Percentiles rank a stretch among this genome's conserved stretches.
phyloP scores from a whole-genome alignment of 30 jellyfish, hydroid and myxozoan genomes.

The Hydra vulgaris region DNA sequence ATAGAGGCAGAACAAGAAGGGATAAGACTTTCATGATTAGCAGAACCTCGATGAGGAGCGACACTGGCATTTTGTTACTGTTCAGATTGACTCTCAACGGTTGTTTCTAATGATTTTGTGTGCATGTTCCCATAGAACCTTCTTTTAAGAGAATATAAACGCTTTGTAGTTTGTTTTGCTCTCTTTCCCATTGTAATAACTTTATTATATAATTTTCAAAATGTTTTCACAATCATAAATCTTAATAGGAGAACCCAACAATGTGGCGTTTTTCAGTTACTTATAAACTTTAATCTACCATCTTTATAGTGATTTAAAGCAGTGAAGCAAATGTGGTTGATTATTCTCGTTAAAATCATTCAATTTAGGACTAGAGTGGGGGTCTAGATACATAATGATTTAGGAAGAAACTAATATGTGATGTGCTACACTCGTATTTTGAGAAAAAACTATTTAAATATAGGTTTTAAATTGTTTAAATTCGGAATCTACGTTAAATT shows the following conservation, averaged over 20 bases:
- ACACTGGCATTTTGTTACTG: too few species aligned
- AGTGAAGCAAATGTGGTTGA: not conserved
- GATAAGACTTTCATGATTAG: not conserved
- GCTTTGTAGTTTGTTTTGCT: conserved; percentile 1
- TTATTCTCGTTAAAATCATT: not conserved
- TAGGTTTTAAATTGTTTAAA: too few species aligned
- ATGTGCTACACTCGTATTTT: too few species aligned
- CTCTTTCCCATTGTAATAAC: not conserved
- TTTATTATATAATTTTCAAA: too few species aligned
- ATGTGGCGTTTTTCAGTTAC: not conserved
- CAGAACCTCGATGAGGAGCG: not conserved
- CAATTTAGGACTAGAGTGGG: too few species aligned
- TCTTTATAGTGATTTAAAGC: not conserved
- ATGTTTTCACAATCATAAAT: too few species aligned
- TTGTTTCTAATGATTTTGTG: not conserved
- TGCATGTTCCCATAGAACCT: not conserved
- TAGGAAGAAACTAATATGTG: too few species aligned
- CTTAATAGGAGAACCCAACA: too few species aligned
- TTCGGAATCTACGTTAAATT: too few species aligned
- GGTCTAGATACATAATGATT: too few species aligned
- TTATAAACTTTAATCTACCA: not conserved
- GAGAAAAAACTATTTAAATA: too few species aligned
- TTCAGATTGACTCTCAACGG: too few species aligned
- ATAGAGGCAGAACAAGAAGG: conserved; percentile 3
- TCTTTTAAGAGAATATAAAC: conserved; percentile 3